Percentiles rank a stretch among this genome's conserved stretches.
Evolutionary conservation across 2,113 vertebrate genomes (phyloP).

Genomic region (Pachycephala philippinensis): DNA sequence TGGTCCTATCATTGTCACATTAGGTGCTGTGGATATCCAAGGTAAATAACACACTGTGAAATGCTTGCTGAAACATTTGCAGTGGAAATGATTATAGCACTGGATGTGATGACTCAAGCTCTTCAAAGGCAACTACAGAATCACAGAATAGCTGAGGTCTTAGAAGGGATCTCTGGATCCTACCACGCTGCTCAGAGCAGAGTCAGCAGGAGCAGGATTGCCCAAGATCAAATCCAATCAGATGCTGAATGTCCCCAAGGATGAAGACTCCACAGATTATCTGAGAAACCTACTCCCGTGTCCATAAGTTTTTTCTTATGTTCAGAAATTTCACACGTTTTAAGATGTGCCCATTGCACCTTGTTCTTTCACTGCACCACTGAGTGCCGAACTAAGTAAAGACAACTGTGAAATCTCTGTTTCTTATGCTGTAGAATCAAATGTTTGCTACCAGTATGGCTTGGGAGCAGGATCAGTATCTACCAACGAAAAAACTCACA

Average conservation of each 20-base stretch:
- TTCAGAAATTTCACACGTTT: not conserved
- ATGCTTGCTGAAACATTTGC: not conserved
- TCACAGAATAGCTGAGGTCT: not conserved
- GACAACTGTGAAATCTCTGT: not conserved
- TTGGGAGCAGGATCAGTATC: not conserved
- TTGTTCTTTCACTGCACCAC: not conserved
- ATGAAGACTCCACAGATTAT: not conserved
- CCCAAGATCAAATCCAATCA: not conserved
- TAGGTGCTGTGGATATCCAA: slow-evolving; percentile 73
- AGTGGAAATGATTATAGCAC: not conserved
- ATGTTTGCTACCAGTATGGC: not conserved
- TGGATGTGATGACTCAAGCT: not conserved
- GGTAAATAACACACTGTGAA: slow-evolving; percentile 62
- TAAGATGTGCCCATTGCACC: not conserved
- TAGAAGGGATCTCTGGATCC: not conserved
- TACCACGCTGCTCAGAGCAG: not conserved
- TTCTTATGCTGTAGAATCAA: not conserved
- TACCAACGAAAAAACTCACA: not conserved
- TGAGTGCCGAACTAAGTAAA: not conserved
- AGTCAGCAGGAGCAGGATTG: not conserved
- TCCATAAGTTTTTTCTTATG: not conserved
- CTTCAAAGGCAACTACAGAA: not conserved
- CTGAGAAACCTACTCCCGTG: not conserved
- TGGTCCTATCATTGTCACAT: slow-evolving; percentile 65
- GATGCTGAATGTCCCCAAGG: not conserved